Evolutionary conservation across 2,888 invertebrate species (phyloP).

Genomic region (Erpobdella octoculata): DNA sequence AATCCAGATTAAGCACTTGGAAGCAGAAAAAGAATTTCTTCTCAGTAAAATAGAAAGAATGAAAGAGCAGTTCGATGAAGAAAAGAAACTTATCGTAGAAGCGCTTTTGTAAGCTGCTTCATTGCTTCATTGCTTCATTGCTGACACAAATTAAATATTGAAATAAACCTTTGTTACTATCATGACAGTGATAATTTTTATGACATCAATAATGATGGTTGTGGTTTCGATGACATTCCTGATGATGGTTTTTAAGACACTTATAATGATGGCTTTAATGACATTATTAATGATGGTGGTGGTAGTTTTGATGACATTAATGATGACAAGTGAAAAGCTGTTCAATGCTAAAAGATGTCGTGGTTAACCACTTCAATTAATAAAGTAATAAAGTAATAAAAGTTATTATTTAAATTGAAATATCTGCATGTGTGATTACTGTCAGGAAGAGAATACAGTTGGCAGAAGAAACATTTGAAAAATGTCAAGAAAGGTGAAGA

Average conservation of each 20-base stretch:
- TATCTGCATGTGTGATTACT: neutral
- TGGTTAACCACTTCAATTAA: neutral
- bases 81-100: conserved; percentile 46
- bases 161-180: too few relatives aligned
- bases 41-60: conserved; percentile 43
- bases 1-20: conserved; percentile 44
- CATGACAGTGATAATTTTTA: too few relatives aligned
- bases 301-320: too few relatives aligned
- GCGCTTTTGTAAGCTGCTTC: conserved; percentile 42
- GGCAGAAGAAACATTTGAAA: conserved; percentile 33
- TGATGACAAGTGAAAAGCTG: neutral
- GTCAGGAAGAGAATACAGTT: conserved; percentile 34
- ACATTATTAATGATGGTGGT: too few relatives aligned
- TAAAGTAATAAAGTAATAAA: neutral
- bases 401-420: neutral
- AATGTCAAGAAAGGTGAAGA: conserved; percentile 31
- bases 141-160: neutral
- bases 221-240: too few relatives aligned
- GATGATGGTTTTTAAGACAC: too few relatives aligned
- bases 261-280: too few relatives aligned
- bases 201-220: too few relatives aligned
- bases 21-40: conserved; percentile 46
- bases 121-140: neutral
- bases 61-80: conserved; percentile 46
- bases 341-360: neutral